Evolutionary conservation across 2,888 invertebrate genomes (phyloP), one percentile per base, ranked within the genome.

Genomic region (Chrysina gloriosa): DNA sequence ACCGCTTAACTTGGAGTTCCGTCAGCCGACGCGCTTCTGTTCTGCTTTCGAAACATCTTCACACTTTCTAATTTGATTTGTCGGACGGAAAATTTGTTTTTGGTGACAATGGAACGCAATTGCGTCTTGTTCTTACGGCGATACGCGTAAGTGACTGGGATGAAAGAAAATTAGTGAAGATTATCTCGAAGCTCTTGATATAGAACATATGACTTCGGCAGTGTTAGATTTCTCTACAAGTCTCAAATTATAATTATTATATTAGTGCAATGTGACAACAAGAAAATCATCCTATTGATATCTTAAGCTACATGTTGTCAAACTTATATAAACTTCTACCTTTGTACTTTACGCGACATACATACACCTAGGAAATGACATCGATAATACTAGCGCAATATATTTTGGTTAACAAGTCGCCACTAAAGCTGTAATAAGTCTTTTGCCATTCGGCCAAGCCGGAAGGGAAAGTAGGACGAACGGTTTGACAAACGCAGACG

Each of bases 41-140:
- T 45, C 47, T 45, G 48, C 23, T 47, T 63, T 48, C 31, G 14
- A 9, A 34, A 63, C 34, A 7, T 48, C 25, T 50, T 63, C 63
- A 50, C 63, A 48, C 48, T 50, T 63, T 34, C 48, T 63, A 50
- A 63, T 63, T 63, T 63, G 39, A 61, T 61, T 61, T 61, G 58
- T 61, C 27, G 58, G 14, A 27, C 3, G 45, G 27, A 61, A 42
- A 61, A 61, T 45, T 42, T 61, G 58, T 61, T 61, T 61, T 61
- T n/a, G 16, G 58, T 42, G 42, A 61, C 45, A 29, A 5, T 9
- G 29, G 42, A 61, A 14, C 42, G 45, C 39, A 19, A 61, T 16
- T 29, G 11, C 5, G 14, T 42, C 42, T 2, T 42, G 16, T 29
- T 25, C 34, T 25, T 45, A 61, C 11, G 3, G 27, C 4, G 3